These are phyloP conservation scores for Cotesia congregata DNA, from an alignment of 2,888 invertebrate species.

Conservation along the genomic window DNA sequence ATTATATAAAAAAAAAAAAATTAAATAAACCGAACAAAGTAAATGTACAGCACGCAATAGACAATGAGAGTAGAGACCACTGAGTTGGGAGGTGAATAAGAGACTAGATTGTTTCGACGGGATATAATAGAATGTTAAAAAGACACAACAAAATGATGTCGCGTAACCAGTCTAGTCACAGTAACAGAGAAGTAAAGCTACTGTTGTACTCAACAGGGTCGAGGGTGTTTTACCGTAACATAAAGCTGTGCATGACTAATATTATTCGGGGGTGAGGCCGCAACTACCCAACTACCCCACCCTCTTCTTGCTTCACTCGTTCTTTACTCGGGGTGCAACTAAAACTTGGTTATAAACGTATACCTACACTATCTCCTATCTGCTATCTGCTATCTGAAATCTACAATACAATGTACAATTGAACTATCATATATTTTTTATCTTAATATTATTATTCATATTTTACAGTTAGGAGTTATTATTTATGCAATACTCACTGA, in stretches of 20 bases:
- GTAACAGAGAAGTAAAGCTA: not conserved
- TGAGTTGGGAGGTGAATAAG: not conserved
- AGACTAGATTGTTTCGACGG: conserved; percentile 25
- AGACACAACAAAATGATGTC: conserved; percentile 35
- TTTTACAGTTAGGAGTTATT: too few species aligned
- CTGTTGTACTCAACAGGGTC: conserved; percentile 9
- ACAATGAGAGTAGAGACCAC: not conserved
- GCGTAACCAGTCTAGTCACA: not conserved
- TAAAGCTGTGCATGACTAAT: conserved; percentile 62
- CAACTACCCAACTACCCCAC: conserved; percentile 59
- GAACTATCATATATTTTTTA: not conserved
- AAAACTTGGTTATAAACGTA: conserved; percentile 43
- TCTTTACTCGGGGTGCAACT: conserved; percentile 37
- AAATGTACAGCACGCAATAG: not conserved
- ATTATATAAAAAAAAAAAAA: not conserved
- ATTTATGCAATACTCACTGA: conserved; percentile 40
- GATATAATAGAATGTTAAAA: conserved; percentile 3
- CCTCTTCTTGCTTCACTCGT: conserved; percentile 44
- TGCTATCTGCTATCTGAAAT: not conserved
- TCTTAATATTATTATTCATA: too few species aligned
- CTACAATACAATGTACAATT: not conserved
- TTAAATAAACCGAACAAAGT: not conserved
- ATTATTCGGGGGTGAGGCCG: conserved; percentile 61
- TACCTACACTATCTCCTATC: not conserved
- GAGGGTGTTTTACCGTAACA: conserved; percentile 33